A percentile compares a stretch with the other conserved stretches of the same genome.
Evolutionary conservation across 2,888 invertebrate genomes (phyloP).

Genomic region (Dicranocentrus wangi): DNA sequence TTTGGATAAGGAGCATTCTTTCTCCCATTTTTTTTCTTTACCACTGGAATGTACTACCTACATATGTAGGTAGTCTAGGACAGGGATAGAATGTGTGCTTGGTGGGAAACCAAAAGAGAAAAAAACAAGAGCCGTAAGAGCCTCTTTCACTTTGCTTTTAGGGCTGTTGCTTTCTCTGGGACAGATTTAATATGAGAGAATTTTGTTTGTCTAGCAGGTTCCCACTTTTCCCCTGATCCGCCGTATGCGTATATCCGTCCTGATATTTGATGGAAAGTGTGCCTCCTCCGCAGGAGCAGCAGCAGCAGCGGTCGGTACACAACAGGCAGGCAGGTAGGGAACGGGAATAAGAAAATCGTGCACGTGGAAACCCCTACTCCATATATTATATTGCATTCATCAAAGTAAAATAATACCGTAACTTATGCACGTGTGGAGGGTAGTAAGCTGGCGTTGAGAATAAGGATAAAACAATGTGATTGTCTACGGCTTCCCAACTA

Average conservation of each 20-base stretch:
- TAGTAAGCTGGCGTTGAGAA: not conserved
- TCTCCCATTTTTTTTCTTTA: not conserved
- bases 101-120: too few species aligned
- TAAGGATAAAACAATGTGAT: not conserved
- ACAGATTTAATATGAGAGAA: constrained; percentile 29
- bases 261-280: too few species aligned
- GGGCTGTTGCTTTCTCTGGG: constrained; percentile 22
- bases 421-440: not conserved
- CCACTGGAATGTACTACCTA: not conserved
- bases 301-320: too few species aligned
- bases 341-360: too few species aligned
- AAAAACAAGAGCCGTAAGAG: not conserved
- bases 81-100: too few species aligned
- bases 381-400: constrained; percentile 14
- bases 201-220: constrained; percentile 15
- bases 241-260: not conserved
- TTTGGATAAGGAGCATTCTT: too few species aligned
- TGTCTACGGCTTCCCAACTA: not conserved
- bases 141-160: constrained; percentile 18
- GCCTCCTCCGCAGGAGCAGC: too few species aligned
- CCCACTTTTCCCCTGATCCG: not conserved
- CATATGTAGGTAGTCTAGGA: not conserved
- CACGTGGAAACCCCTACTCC: too few species aligned
- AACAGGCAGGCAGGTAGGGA: too few species aligned
- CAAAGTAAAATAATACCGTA: constrained; percentile 7